Conservation (phyloP, 2,888 invertebrate species). For the Tipula confusa region DNA sequence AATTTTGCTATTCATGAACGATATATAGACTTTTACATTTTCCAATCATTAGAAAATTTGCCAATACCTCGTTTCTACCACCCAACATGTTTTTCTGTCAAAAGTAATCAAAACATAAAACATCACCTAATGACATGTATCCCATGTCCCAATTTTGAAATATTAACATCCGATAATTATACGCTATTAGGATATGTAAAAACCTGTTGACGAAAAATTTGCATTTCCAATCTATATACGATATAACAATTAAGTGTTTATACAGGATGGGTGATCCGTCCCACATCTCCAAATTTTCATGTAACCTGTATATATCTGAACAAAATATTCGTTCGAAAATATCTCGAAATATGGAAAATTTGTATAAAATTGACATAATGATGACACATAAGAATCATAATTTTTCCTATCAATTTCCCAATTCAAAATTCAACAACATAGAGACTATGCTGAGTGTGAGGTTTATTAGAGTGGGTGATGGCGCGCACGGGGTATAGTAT, state of each 20-base stretch:
- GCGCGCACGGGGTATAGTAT: background rate
- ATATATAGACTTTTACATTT: too few relatives aligned
- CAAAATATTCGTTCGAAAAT: too few relatives aligned
- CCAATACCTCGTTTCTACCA: too few relatives aligned
- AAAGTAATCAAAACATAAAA: background rate
- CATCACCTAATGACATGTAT: background rate
- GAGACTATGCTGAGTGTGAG: background rate
- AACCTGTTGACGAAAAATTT: background rate
- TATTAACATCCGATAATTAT: conserved; percentile 9
- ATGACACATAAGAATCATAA: conserved; percentile 20
- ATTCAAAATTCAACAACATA: background rate
- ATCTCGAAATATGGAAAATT: background rate
- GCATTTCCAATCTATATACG: background rate
- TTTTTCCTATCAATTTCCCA: conserved; percentile 7
- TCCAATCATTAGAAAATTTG: too few relatives aligned
- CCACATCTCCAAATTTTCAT: background rate
- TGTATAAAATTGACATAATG: background rate
- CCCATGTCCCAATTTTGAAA: background rate
- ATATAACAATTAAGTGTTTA: background rate
- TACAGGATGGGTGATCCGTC: background rate
- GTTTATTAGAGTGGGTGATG: background rate
- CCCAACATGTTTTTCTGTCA: too few relatives aligned
- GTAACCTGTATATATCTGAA: too few relatives aligned
- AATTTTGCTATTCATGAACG: too few relatives aligned
- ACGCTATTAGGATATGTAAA: background rate